Base-by-base conservation (phyloP, 2,888 invertebrate genomes). In the Electrophaes corylata region DNA sequence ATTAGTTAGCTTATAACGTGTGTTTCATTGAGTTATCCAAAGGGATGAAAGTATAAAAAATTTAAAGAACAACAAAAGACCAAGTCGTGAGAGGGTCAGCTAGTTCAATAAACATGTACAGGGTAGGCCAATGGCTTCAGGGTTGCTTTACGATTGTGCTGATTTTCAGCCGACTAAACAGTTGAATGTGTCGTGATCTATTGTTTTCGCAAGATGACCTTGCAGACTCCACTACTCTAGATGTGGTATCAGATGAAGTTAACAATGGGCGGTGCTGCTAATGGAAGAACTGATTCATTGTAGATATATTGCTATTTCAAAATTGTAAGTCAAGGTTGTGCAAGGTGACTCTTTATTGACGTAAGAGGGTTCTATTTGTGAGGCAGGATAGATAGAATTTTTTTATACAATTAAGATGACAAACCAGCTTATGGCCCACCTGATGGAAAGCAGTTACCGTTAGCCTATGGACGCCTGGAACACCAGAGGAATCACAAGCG, bases 221-320 rank as follows among this genome's bases (percentile, higher is more conserved):
- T 50, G 31, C 41, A 16, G 1, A 8, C 18, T 4, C 10, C 26
- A 29, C 26, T 8, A 29, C 31, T 49, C 40, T 20, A 41, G 8
- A 33, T 41, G 18, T 16, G 6, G 1, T 51, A 43, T 43, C 43
- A 43, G 43, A 51, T 52, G 19, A 19, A 18, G 45, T 37, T 37
- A 39, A 45, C 52, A 52, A 45, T 29, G n/a, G 43, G 16, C n/a
- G 33, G 14, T n/a, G 2, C 33, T 37, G 5, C 10, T 48, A 48
- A 51, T 26, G 26, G 26, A 33, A 43, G 33, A 45, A 3, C 26
- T 29, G 4, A 14, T 3, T 35, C 14, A 14, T 35, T 33, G n/a
- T 33, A 6, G 26, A 51, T 51, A 43, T 44, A 52, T 12, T 45
- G 10, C 18, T 0, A 45, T 52, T 39, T 39, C 35, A 11, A 44